A percentile compares a stretch with the other conserved stretches of the same genome.
Conservation (phyloP, 2,888 invertebrate genomes). For the Gortyna flavago region DNA sequence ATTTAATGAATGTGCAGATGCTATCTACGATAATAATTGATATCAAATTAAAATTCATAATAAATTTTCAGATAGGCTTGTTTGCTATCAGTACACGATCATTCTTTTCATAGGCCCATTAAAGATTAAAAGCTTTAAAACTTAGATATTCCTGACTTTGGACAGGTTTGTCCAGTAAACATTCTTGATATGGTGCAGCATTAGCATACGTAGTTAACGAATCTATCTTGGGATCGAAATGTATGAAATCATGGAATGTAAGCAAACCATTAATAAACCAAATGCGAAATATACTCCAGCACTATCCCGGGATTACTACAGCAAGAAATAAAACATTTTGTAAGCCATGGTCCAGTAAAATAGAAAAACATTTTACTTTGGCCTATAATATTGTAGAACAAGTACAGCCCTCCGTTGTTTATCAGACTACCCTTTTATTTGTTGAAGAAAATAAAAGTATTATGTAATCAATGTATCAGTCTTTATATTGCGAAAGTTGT, state of each 20-base stretch:
- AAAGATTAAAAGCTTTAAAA: not conserved
- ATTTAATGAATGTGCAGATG: not conserved
- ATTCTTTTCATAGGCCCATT: not conserved
- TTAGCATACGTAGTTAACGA: not conserved
- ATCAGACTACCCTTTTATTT: constrained; percentile 38
- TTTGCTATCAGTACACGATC: too few species aligned
- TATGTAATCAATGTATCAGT: constrained; percentile 37
- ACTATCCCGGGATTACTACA: constrained; percentile 12
- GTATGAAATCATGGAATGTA: constrained; percentile 8
- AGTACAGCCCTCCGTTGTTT: constrained; percentile 26
- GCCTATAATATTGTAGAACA: constrained; percentile 25
- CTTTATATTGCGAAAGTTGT: constrained; percentile 54
- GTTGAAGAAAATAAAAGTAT: constrained; percentile 44
- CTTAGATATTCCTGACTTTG: not conserved
- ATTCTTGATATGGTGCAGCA: not conserved
- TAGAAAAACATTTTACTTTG: constrained; percentile 32
- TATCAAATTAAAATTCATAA: not conserved
- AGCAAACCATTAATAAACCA: constrained; percentile 13
- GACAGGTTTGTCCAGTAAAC: not conserved
- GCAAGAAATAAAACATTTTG: constrained; percentile 28
- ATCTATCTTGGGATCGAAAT: not conserved
- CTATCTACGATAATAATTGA: not conserved
- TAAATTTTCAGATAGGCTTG: not conserved
- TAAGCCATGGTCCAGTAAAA: constrained; percentile 36
- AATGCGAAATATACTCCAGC: constrained; percentile 9